phyloP scores from a whole-genome alignment of 2,797 vertebrate species.

The Muraenolepis orangiensis region DNA sequence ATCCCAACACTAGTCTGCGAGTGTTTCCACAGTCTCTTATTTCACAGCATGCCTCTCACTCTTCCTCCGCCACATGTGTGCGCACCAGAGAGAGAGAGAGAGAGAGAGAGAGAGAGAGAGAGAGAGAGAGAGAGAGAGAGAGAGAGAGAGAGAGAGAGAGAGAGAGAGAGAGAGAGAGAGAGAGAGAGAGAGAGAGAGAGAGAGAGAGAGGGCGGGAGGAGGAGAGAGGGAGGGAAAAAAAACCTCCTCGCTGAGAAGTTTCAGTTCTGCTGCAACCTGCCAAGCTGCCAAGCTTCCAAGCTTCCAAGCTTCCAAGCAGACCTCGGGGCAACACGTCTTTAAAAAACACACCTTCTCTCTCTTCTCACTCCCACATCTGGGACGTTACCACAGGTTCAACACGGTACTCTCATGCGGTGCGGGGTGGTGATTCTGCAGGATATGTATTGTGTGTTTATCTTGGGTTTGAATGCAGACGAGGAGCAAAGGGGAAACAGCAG shows the following conservation, averaged over 20 bases:
- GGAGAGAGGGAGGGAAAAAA: background rate
- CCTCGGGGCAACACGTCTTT: conserved; percentile 43
- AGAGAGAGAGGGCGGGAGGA: background rate
- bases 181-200: background rate
- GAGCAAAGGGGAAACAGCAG: background rate
- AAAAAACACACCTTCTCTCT: conserved; percentile 7
- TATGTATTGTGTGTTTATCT: conserved; percentile 4
- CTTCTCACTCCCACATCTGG: conserved; percentile 5
- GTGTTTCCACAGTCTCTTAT: background rate
- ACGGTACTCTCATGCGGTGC: conserved; percentile 8
- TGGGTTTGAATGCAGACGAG: background rate
- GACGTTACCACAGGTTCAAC: background rate
- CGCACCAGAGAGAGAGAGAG: background rate
- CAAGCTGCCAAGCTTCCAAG: conserved; percentile 38
- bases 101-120: background rate
- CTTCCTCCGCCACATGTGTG: conserved; percentile 18
- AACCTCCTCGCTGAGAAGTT: background rate
- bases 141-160: background rate
- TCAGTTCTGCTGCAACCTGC: conserved; percentile 58
- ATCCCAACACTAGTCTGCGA: background rate
- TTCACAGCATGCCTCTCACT: conserved; percentile 25
- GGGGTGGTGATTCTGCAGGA: conserved; percentile 6
- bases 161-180: background rate
- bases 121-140: background rate
- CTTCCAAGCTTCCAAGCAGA: conserved; percentile 33